Evolutionary conservation across 2,888 invertebrate species (phyloP).

Genomic region (Dione juno): DNA sequence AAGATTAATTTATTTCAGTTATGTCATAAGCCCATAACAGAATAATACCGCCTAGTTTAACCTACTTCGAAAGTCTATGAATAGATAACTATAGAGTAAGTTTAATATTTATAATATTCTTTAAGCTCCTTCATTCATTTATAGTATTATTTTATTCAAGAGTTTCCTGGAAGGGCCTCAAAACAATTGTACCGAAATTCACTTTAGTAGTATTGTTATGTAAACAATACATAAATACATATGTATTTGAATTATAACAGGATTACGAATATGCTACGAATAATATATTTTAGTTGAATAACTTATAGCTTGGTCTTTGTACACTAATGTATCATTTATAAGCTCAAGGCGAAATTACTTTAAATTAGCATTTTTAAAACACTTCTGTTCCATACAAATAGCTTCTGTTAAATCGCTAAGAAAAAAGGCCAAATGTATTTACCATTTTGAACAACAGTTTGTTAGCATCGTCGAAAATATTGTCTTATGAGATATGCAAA

Average conservation of each 20-base stretch:
- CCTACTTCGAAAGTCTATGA: constrained; percentile 13
- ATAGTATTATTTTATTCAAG: neutral
- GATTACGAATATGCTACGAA: neutral
- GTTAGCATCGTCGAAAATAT: constrained; percentile 1
- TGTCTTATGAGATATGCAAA: constrained; percentile 22
- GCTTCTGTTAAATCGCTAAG: too few species aligned
- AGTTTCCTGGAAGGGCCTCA: neutral
- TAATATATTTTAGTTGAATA: constrained; percentile 8
- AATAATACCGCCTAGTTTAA: neutral
- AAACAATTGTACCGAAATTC: neutral
- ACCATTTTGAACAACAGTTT: neutral
- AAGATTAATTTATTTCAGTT: neutral
- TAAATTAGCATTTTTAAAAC: neutral
- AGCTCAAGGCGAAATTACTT: constrained; percentile 5
- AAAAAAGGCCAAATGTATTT: neutral
- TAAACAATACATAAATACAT: constrained; percentile 26
- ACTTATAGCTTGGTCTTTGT: neutral
- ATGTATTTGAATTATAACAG: constrained; percentile 15
- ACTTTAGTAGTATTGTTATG: constrained; percentile 17
- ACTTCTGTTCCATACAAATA: neutral
- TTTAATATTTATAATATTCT: neutral
- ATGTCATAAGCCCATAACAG: constrained; percentile 1
- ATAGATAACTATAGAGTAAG: neutral
- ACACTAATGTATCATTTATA: neutral
- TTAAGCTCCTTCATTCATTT: too few species aligned